These are phyloP conservation scores for Thecophora atra DNA, from an alignment of 2,888 invertebrate species.

Conservation along the genomic window DNA sequence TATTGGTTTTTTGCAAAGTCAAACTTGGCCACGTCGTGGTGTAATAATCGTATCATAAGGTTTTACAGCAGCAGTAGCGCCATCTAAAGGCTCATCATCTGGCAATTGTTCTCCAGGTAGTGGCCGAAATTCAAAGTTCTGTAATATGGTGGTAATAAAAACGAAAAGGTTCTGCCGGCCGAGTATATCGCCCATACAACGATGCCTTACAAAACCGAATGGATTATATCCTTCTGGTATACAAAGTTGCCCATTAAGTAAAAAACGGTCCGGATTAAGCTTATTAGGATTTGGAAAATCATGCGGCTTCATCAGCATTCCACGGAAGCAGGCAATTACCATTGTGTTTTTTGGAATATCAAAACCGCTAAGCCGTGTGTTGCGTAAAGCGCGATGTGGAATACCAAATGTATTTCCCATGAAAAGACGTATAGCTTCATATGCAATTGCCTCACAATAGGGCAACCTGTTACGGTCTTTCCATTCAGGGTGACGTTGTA, in stretches of 20 bases:
- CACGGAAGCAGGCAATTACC: constrained; percentile 80
- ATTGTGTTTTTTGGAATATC: constrained; percentile 84
- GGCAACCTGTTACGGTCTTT: constrained; percentile 82
- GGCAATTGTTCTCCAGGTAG: constrained; percentile 74
- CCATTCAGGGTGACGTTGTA: constrained; percentile 73
- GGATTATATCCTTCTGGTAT: constrained; percentile 79
- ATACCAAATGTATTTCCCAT: constrained; percentile 81
- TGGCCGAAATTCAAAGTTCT: constrained; percentile 75
- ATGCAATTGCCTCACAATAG: constrained; percentile 80
- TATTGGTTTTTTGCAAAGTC: no score
- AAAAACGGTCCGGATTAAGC: constrained; percentile 81
- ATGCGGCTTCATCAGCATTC: constrained; percentile 75
- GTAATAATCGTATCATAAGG: constrained; percentile 76
- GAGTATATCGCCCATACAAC: constrained; percentile 84
- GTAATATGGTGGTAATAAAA: constrained; percentile 77
- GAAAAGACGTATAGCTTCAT: constrained; percentile 82
- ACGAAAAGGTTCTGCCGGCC: constrained; percentile 81
- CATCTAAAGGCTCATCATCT: constrained; percentile 75
- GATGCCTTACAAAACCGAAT: constrained; percentile 80
- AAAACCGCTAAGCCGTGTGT: constrained; percentile 78
- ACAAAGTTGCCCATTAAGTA: constrained; percentile 71
- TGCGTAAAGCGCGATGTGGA: constrained; percentile 79
- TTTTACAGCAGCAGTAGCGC: constrained; percentile 79
- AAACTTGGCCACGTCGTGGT: constrained; percentile 60
- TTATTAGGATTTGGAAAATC: constrained; percentile 75